A percentile compares a stretch with the other conserved stretches of the same genome.
Conservation (phyloP, 2,113 vertebrate species). For the Ranitomeya variabilis region DNA sequence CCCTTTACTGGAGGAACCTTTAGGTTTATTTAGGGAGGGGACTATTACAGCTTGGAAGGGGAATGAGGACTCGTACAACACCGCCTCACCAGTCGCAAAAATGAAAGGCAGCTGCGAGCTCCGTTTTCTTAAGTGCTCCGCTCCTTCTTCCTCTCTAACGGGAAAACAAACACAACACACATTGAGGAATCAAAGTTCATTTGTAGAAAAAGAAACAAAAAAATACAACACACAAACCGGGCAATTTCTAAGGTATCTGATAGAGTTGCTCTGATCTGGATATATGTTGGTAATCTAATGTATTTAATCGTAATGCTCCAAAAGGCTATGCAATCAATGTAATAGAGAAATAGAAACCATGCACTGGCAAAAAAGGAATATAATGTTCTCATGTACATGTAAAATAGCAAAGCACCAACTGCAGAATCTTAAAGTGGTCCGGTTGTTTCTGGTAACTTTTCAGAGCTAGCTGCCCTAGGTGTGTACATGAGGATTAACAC, state of each 20-base stretch:
- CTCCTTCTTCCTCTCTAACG: constrained; percentile 81
- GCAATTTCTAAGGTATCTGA: not conserved
- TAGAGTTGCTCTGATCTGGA: not conserved
- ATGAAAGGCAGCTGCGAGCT: constrained; percentile 76
- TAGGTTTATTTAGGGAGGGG: constrained; percentile 62
- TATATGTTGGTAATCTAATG: not conserved
- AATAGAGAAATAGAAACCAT: not conserved
- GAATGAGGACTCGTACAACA: constrained; percentile 75
- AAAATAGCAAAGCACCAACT: not conserved
- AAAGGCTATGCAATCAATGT: too few relatives aligned
- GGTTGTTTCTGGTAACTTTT: too few relatives aligned
- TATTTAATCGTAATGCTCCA: too few relatives aligned
- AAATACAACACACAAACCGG: not conserved
- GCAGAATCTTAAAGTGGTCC: not conserved
- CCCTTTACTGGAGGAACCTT: constrained; percentile 62
- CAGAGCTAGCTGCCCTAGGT: too few relatives aligned
- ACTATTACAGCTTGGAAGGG: constrained; percentile 65
- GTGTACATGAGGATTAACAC: too few relatives aligned
- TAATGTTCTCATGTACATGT: not conserved
- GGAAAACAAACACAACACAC: constrained; percentile 40
- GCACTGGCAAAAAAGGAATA: not conserved
- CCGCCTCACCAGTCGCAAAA: constrained; percentile 82
- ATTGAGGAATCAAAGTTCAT: not conserved
- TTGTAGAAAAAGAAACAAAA: not conserved
- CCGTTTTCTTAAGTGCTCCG: constrained; percentile 79